These are phyloP conservation scores for Eufriesea mexicana DNA, from an alignment of 1,140 invertebrate species.

Conservation along the genomic window DNA sequence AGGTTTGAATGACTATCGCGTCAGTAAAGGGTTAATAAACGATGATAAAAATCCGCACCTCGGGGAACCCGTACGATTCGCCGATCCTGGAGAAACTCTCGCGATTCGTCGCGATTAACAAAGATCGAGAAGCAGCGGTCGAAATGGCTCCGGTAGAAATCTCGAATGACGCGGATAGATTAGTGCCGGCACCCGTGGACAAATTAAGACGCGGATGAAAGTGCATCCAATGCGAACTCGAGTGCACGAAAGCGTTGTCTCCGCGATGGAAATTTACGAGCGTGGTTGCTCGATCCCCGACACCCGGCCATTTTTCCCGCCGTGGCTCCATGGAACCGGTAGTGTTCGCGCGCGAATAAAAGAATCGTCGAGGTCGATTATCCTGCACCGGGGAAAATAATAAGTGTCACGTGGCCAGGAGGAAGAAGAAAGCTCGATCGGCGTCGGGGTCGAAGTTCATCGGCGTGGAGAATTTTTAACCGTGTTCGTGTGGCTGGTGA, in stretches of 20 bases:
- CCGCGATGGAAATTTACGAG: slow-evolving; percentile 22
- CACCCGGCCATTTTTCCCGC: neutral
- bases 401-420: slow-evolving; percentile 29
- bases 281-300: neutral
- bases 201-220: slow-evolving; percentile 42
- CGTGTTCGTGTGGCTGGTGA: slow-evolving; percentile 15
- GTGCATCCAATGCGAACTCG: slow-evolving; percentile 6
- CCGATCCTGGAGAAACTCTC: too few species aligned
- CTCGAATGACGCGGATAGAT: slow-evolving; percentile 11
- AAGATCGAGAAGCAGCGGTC: neutral
- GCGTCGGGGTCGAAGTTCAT: slow-evolving; percentile 33
- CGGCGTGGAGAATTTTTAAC: slow-evolving; percentile 24
- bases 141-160: neutral
- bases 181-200: slow-evolving; percentile 1
- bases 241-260: slow-evolving; percentile 4
- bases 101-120: neutral
- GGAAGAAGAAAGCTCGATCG: slow-evolving; percentile 43
- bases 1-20: too few species aligned
- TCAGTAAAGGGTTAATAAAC: too few species aligned
- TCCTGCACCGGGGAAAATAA: slow-evolving; percentile 16
- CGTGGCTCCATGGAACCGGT: neutral
- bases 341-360: slow-evolving; percentile 1
- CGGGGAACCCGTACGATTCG: too few species aligned
- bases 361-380: slow-evolving; percentile 33
- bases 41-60: too few species aligned